Evolutionary conservation across 2,797 vertebrate species (phyloP), one percentile per base, ranked within the genome.

Genomic region (Cryptoblepharus egeriae): DNA sequence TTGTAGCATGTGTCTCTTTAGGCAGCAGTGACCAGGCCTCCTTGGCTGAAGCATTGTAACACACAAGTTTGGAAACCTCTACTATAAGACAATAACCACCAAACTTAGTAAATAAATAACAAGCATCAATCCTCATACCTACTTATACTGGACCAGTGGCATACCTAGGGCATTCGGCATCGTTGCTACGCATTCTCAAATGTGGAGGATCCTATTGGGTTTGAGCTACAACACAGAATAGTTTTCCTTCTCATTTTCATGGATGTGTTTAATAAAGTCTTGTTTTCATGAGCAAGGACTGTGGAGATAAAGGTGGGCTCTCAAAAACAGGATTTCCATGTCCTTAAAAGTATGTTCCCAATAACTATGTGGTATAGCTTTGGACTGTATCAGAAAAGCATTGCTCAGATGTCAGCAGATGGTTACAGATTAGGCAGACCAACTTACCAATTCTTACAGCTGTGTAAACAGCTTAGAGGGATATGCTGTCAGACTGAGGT

Each of bases 401-500:
- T 30, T 16, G 32, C 72, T 72, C 80, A 71, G 89, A 84, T 15
- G 39, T 58, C 83, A 65, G 16, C 85, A 76, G 82, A 63, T 85
- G 75, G 67, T 85, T 83, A 86, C 37, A 1, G 12, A 74, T 75
- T 79, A 75, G 71, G 52, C 64, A 79, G 24, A 39, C 42, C 30
- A 65, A 72, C 63, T 64, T 72, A 57, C 49, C 61, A 76, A 71
- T 73, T 45, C 35, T 61, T 83, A 83, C 24, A 83, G 79, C 83
- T 91, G 72, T 58, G 69, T 28, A 58, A 82, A 75, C 64, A 85
- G 78, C 83, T 76, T 76, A 67, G 60, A 45, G 70, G 13, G 90
- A 55, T 20, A 3, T 68, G 60, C 20, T 32, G 57, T 24, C 42
- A 69, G 80, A 75, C 26, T 67, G 67, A 75, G 80, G 77, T 71